These are phyloP conservation scores for Tragopan temminckii DNA, from an alignment of 2,797 vertebrate species.

Conservation along the genomic window DNA sequence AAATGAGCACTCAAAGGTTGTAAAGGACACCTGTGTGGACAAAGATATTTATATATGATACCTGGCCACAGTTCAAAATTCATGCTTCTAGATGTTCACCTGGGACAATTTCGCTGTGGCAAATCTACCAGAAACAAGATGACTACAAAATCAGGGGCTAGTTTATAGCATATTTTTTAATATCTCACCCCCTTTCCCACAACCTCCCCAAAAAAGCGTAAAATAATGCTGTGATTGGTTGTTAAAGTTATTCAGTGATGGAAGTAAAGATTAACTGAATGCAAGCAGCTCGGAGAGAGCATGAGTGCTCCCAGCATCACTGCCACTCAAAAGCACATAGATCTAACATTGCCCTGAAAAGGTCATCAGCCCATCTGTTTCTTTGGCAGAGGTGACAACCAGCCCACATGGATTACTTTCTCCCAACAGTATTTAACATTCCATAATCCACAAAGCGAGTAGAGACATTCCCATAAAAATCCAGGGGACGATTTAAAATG, in stretches of 20 bases:
- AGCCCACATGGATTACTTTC: constrained; percentile 9
- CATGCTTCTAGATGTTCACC: background rate
- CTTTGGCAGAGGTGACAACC: constrained; percentile 64
- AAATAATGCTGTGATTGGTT: background rate
- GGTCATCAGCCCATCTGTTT: constrained; percentile 64
- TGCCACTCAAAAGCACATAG: constrained; percentile 32
- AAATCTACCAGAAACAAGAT: background rate
- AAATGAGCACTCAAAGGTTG: background rate
- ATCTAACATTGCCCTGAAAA: constrained; percentile 36
- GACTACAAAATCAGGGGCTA: background rate
- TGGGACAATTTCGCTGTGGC: background rate
- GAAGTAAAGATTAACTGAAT: constrained; percentile 23
- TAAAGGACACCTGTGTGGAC: background rate
- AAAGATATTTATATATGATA: background rate
- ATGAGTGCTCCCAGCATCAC: background rate
- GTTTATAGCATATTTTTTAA: background rate
- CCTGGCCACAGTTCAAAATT: constrained; percentile 1
- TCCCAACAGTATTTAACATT: constrained; percentile 51
- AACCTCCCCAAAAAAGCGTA: background rate
- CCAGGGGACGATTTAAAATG: background rate
- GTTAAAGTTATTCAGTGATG: background rate
- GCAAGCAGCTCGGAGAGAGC: constrained; percentile 7
- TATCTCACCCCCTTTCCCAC: background rate
- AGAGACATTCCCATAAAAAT: constrained; percentile 23
- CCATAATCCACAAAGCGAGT: constrained; percentile 48